Evolutionary conservation across 2,113 vertebrate species (phyloP).

Genomic region (Arvicanthis niloticus): DNA sequence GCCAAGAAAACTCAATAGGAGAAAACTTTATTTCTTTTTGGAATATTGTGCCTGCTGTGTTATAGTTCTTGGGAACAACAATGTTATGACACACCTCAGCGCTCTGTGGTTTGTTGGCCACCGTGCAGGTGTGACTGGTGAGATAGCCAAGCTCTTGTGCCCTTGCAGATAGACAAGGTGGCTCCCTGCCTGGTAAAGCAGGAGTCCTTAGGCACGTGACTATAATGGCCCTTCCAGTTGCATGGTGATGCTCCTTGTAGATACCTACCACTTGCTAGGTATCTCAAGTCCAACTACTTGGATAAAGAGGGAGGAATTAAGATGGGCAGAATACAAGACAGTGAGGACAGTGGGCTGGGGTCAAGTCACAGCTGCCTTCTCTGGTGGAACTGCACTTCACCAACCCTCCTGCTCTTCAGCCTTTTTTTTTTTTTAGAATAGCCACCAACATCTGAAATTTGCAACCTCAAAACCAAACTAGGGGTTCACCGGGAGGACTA

Average conservation of each 20-base stretch:
- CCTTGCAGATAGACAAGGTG: background rate
- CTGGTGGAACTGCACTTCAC: background rate
- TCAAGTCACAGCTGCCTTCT: background rate
- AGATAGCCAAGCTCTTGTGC: background rate
- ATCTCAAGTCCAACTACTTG: background rate
- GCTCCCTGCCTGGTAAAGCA: background rate
- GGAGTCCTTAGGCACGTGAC: background rate
- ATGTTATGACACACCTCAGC: background rate
- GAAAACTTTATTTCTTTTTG: background rate
- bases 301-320: background rate
- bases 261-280: background rate
- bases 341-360: background rate
- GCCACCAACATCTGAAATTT: constrained; percentile 59
- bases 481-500: constrained; percentile 39
- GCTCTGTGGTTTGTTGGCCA: constrained; percentile 39
- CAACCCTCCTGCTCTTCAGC: too few relatives aligned
- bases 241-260: background rate
- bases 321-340: background rate
- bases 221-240: background rate
- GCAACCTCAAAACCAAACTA: constrained; percentile 70
- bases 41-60: background rate
- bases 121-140: background rate
- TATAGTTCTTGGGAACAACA: background rate
- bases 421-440: constrained; percentile 13
- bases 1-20: constrained; percentile 12